These are phyloP conservation scores for Neuroscelio doddi DNA, from an alignment of 2,888 invertebrate species.

Conservation along the genomic window DNA sequence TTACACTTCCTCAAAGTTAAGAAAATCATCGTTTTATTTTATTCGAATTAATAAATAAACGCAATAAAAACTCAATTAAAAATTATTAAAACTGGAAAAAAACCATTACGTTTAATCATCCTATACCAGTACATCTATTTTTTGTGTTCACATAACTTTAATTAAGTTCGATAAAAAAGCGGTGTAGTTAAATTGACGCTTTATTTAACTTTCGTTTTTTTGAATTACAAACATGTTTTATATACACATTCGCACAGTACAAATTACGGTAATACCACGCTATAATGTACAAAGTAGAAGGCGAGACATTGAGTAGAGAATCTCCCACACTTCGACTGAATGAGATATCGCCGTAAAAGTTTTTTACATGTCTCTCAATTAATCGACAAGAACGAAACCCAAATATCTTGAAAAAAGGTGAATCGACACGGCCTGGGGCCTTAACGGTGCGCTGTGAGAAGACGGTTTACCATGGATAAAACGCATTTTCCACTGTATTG, in stretches of 20 bases:
- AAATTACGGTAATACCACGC: slow-evolving; percentile 5
- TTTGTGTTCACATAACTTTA: too few species aligned
- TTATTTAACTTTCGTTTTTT: too few species aligned
- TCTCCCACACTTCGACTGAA: slow-evolving; percentile 19
- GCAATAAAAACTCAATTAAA: too few species aligned
- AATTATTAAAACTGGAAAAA: too few species aligned
- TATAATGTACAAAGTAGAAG: slow-evolving; percentile 1
- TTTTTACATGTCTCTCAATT: slow-evolving; percentile 29
- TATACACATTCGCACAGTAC: background rate
- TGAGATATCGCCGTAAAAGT: slow-evolving; percentile 15
- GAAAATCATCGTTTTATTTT: too few species aligned
- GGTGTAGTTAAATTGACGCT: too few species aligned
- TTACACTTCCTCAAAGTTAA: too few species aligned
- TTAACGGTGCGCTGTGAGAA: slow-evolving; percentile 30
- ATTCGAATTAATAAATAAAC: too few species aligned
- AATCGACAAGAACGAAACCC: slow-evolving; percentile 31
- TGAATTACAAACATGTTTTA: background rate
- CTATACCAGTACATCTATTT: too few species aligned
- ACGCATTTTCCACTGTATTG: slow-evolving; percentile 29
- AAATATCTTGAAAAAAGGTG: slow-evolving; percentile 24
- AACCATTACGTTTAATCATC: too few species aligned
- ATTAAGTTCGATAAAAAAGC: too few species aligned
- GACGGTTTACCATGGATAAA: slow-evolving; percentile 35
- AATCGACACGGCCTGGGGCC: slow-evolving; percentile 12
- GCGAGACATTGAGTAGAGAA: background rate